phyloP scores from a whole-genome alignment of 2,797 vertebrate species.

The Cyclopterus lumpus region DNA sequence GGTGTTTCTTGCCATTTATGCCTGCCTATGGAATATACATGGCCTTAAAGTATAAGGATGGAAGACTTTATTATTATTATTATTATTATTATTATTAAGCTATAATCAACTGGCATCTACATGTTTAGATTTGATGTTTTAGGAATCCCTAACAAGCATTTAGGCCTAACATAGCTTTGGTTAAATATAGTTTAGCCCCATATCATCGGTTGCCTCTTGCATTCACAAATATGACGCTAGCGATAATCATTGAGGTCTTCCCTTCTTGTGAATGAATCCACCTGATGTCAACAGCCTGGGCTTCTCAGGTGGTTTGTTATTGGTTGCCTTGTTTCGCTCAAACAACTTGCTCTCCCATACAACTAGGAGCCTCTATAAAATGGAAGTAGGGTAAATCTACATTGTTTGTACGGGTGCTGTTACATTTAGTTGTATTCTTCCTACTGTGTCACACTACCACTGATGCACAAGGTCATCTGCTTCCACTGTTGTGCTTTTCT shows the following conservation, averaged over 20 bases:
- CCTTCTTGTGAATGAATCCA: constrained; percentile 25
- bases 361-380: constrained; percentile 61
- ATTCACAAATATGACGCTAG: constrained; percentile 19
- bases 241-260: constrained; percentile 63
- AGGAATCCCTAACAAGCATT: constrained; percentile 7
- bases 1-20: constrained; percentile 33
- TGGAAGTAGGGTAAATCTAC: constrained; percentile 51
- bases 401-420: constrained; percentile 65
- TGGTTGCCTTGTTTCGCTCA: constrained; percentile 44
- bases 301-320: constrained; percentile 35
- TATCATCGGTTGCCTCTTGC: background rate
- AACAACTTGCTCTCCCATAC: constrained; percentile 53
- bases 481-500: constrained; percentile 17
- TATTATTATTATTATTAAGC: too few species aligned
- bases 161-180: constrained; percentile 3
- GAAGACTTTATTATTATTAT: too few species aligned
- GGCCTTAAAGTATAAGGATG: constrained; percentile 27
- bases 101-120: constrained; percentile 1
- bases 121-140: constrained; percentile 14
- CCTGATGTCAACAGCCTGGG: constrained; percentile 35
- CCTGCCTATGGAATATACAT: constrained; percentile 45
- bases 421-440: constrained; percentile 26
- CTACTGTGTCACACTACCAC: constrained; percentile 26
- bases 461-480: constrained; percentile 22
- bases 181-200: background rate